Evolutionary conservation across 2,797 vertebrate species (phyloP).

Genomic region (Pangasius larnaudii): DNA sequence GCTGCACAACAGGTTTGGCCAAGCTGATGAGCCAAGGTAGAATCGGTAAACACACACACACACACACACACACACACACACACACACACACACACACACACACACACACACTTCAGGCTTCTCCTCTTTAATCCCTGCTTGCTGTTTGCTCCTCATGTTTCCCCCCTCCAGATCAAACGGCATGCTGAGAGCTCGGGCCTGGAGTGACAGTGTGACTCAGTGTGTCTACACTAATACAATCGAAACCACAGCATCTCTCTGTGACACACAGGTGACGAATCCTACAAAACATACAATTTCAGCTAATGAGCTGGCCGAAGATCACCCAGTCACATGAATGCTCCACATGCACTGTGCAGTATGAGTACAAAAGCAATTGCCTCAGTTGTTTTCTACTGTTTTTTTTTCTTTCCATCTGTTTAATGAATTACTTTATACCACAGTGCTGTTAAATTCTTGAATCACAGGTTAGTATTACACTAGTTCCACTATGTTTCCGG

Average conservation of each 20-base stretch:
- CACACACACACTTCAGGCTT: neutral
- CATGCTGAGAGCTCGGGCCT: conserved; percentile 1
- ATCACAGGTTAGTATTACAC: neutral
- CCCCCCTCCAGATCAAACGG: conserved; percentile 39
- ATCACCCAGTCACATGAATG: neutral
- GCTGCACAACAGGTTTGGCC: neutral
- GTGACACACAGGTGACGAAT: neutral
- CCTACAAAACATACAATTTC: neutral
- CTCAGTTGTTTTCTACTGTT: neutral
- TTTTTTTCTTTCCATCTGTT: neutral
- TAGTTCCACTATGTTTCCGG: neutral
- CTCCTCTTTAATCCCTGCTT: conserved; percentile 35
- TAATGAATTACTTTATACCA: neutral
- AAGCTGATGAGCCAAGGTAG: neutral
- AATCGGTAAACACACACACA: neutral
- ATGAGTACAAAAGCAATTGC: neutral
- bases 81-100: neutral
- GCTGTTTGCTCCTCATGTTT: conserved; percentile 42
- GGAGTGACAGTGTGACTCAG: conserved; percentile 14
- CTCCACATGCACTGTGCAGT: neutral
- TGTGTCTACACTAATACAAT: neutral
- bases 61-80: neutral
- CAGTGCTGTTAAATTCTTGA: neutral
- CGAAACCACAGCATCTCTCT: neutral
- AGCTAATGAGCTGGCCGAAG: neutral